Percentiles rank a stretch among this genome's conserved stretches.
phyloP scores from a whole-genome alignment of 1,140 invertebrate species.

The Drosophila navojoa region DNA sequence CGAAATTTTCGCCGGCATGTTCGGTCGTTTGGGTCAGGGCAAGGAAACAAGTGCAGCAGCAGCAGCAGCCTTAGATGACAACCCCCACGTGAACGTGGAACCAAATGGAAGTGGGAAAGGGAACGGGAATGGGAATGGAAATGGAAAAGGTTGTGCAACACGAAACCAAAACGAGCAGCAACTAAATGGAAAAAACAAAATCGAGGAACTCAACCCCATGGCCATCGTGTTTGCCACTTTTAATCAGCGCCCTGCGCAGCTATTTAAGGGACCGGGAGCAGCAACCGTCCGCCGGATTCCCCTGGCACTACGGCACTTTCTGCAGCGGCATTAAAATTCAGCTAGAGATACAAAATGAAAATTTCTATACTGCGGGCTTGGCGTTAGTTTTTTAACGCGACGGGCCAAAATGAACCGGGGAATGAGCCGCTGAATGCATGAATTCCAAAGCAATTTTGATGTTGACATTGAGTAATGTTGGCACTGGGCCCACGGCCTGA shows the following conservation, averaged over 20 bases:
- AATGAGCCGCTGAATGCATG: conserved; percentile 67
- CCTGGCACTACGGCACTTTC: conserved; percentile 22
- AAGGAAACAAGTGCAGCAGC: conserved; percentile 63
- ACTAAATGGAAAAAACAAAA: background rate
- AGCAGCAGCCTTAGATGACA: conserved; percentile 32
- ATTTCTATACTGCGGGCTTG: conserved; percentile 65
- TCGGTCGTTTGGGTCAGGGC: conserved; percentile 18
- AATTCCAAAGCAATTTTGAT: conserved; percentile 81
- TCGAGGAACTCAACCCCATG: conserved; percentile 35
- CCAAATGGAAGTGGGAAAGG: conserved; percentile 47
- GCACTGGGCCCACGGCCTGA: conserved; percentile 29
- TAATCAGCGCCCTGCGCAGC: conserved; percentile 78
- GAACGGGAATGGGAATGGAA: conserved; percentile 50
- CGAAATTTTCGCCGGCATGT: conserved; percentile 61
- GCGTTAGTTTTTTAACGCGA: conserved; percentile 53
- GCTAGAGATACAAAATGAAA: conserved; percentile 62
- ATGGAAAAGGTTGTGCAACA: conserved; percentile 61
- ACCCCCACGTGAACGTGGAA: conserved; percentile 35
- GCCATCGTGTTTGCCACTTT: conserved; percentile 64
- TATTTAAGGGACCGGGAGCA: conserved; percentile 61
- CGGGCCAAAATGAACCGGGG: conserved; percentile 15
- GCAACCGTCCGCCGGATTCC: conserved; percentile 9
- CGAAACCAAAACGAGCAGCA: conserved; percentile 40
- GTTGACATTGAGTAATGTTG: conserved; percentile 83
- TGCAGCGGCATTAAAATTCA: conserved; percentile 60